Conservation (phyloP, 2,113 vertebrate species). For the Sceloporus undulatus region DNA sequence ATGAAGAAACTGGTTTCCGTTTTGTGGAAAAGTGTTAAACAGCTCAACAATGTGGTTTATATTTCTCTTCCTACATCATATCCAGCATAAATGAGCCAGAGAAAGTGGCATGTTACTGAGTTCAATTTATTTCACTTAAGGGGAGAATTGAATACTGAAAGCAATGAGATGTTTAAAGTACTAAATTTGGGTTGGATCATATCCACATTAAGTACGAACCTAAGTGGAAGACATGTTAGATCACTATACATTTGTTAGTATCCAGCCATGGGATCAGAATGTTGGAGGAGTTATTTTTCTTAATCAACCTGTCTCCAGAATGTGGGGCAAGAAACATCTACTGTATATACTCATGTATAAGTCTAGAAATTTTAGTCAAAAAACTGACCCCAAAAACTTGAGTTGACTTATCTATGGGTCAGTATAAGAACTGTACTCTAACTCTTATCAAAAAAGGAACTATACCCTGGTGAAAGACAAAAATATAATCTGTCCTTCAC, state of each 20-base stretch:
- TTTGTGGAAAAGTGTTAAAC: slow-evolving; percentile 6
- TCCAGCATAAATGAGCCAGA: background rate
- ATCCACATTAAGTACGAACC: background rate
- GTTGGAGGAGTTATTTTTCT: slow-evolving; percentile 18
- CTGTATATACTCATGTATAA: too few species aligned
- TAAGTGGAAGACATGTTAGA: background rate
- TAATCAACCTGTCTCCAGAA: background rate
- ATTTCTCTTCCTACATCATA: background rate
- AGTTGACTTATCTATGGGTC: too few species aligned
- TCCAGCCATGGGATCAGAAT: slow-evolving; percentile 21
- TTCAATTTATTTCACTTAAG: background rate
- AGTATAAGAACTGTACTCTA: too few species aligned
- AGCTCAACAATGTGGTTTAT: background rate
- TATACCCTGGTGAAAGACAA: too few species aligned
- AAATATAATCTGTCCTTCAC: too few species aligned
- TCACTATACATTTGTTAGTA: slow-evolving; percentile 11
- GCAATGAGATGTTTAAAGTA: background rate
- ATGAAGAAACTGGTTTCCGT: too few species aligned
- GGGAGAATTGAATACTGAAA: background rate
- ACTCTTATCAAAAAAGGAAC: too few species aligned
- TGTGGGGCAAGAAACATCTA: background rate
- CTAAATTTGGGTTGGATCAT: background rate
- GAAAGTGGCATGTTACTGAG: background rate
- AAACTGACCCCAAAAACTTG: too few species aligned
- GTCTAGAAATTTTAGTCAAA: too few species aligned